Percentiles rank a stretch among this genome's conserved stretches.
These are phyloP conservation scores for Atta cephalotes DNA, from an alignment of 1,140 invertebrate species.

Conservation along the genomic window DNA sequence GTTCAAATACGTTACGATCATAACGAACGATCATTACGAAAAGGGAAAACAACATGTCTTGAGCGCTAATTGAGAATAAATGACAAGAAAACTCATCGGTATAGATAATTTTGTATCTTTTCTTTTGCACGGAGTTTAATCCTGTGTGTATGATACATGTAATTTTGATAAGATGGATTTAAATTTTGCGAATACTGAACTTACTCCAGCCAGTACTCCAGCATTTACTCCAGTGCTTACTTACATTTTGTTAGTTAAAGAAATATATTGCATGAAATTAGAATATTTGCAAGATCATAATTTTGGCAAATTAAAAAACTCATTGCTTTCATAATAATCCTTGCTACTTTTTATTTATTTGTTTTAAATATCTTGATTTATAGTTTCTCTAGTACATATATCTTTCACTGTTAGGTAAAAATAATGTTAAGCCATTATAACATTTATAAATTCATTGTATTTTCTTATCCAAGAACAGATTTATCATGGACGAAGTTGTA, in stretches of 20 bases:
- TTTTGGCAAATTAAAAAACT: not conserved
- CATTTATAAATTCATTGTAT: not conserved
- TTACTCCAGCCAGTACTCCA: not conserved
- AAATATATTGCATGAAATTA: not conserved
- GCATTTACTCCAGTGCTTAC: too few species aligned
- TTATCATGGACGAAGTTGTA: conserved; percentile 31
- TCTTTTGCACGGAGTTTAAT: not conserved
- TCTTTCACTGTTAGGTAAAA: conserved; percentile 4
- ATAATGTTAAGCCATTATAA: not conserved
- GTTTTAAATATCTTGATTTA: not conserved
- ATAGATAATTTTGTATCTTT: not conserved
- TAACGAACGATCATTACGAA: not conserved
- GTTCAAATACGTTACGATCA: conserved; percentile 12
- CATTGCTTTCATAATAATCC: not conserved
- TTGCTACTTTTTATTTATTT: not conserved
- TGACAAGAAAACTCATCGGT: not conserved
- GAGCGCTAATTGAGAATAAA: too few species aligned
- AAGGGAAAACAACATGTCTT: not conserved
- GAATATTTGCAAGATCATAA: not conserved
- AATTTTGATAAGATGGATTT: not conserved
- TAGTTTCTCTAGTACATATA: not conserved
- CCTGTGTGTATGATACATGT: too few species aligned
- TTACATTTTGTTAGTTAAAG: not conserved
- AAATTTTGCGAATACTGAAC: not conserved
- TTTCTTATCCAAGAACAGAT: not conserved